A percentile compares a stretch with the other conserved stretches of the same genome.
Conservation (phyloP, 1,140 invertebrate genomes). For the Aphaenogaster rudis region DNA sequence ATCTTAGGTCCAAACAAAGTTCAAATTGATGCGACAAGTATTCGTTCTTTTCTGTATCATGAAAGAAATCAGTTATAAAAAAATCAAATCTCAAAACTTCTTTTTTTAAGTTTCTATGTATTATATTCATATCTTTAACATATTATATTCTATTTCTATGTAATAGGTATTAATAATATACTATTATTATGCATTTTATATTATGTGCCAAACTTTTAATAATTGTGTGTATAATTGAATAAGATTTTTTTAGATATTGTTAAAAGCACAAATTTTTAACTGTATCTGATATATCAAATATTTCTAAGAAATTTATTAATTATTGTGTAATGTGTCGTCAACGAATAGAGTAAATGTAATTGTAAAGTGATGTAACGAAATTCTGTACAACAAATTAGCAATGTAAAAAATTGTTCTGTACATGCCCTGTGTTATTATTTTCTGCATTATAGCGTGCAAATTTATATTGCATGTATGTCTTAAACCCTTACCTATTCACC, state of each 20-base stretch:
- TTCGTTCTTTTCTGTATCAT: not conserved
- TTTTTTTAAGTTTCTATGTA: not conserved
- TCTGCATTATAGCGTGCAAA: conserved; percentile 18
- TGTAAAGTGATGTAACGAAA: not conserved
- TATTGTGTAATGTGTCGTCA: not conserved
- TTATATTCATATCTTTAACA: not conserved
- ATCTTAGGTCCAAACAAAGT: not conserved
- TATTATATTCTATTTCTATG: not conserved
- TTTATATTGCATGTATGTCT: not conserved
- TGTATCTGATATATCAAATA: not conserved
- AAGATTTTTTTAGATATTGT: not conserved
- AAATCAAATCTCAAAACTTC: not conserved
- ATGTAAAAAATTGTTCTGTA: conserved; percentile 21
- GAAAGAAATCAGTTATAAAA: not conserved
- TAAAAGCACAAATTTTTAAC: conserved; percentile 22
- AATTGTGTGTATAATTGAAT: conserved; percentile 16
- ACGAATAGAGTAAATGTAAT: not conserved
- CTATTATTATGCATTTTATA: conserved; percentile 38
- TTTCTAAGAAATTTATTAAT: conserved; percentile 41
- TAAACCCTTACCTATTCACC: not conserved
- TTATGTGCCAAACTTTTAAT: conserved; percentile 63
- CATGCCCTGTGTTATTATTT: not conserved
- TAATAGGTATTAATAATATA: conserved; percentile 10
- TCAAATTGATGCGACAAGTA: not conserved
- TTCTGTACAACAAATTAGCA: conserved; percentile 18